Conservation (phyloP, 2,888 invertebrate genomes). For the Lypha dubia region DNA sequence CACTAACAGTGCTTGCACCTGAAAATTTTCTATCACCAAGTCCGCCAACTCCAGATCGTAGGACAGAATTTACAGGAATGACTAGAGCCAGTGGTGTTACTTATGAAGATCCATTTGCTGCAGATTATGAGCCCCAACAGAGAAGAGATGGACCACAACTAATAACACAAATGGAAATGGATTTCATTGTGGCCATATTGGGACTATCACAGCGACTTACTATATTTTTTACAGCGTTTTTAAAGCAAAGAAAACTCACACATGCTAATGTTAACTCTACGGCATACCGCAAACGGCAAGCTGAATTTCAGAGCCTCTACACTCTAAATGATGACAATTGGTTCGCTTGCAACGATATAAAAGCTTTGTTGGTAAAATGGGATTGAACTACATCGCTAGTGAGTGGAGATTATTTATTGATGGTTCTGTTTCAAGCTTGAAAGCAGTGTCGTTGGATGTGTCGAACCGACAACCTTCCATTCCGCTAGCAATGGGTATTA, state of each 20-base stretch:
- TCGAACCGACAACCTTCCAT: too few species aligned
- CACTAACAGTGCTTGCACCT: too few species aligned
- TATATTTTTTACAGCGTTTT: neutral
- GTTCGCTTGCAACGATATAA: neutral
- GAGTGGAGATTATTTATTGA: neutral
- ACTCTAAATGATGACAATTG: too few species aligned
- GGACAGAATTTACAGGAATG: slow-evolving; percentile 14
- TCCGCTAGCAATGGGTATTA: too few species aligned
- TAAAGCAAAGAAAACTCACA: too few species aligned
- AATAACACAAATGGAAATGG: slow-evolving; percentile 23
- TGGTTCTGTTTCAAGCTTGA: slow-evolving; percentile 12
- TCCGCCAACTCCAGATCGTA: slow-evolving; percentile 12
- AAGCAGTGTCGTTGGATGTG: slow-evolving; percentile 5
- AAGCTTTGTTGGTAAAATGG: slow-evolving; percentile 1
- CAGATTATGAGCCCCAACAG: too few species aligned
- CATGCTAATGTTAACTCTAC: too few species aligned
- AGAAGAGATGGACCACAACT: slow-evolving; percentile 26
- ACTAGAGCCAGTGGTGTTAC: too few species aligned
- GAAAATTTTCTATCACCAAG: slow-evolving; percentile 10
- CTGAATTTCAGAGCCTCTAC: too few species aligned
- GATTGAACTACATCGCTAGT: slow-evolving; percentile 8
- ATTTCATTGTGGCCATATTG: slow-evolving; percentile 28
- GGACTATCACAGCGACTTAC: slow-evolving; percentile 1
- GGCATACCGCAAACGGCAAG: too few species aligned
- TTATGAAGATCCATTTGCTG: too few species aligned